These are phyloP conservation scores for Philantomba maxwellii DNA, from an alignment of 2,113 vertebrate species.

Conservation along the genomic window DNA sequence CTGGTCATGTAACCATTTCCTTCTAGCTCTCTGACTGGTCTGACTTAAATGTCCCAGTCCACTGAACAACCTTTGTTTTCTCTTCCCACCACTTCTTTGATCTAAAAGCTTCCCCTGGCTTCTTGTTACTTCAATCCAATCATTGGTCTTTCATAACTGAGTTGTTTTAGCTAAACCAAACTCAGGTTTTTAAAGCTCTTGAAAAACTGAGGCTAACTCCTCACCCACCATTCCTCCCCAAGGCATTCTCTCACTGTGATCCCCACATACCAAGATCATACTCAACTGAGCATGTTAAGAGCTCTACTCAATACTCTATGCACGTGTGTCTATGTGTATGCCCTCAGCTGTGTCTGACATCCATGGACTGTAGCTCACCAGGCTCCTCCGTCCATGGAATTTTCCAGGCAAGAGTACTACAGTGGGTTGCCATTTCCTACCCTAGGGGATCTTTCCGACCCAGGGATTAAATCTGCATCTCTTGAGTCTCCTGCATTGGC, in stretches of 20 bases:
- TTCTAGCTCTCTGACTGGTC: not conserved
- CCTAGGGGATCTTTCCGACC: not conserved
- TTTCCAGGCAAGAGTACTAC: not conserved
- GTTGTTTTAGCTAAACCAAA: not conserved
- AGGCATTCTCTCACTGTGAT: not conserved
- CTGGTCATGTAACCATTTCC: not conserved
- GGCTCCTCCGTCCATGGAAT: not conserved
- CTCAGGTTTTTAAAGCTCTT: not conserved
- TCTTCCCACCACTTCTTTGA: not conserved
- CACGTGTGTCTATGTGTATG: not conserved
- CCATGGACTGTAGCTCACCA: not conserved
- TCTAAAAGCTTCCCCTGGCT: not conserved
- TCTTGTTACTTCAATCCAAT: not conserved
- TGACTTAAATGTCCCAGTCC: not conserved
- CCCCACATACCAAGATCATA: not conserved
- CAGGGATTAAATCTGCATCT: not conserved
- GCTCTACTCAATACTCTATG: not conserved
- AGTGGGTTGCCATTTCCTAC: not conserved
- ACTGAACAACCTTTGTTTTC: not conserved
- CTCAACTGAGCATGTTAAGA: not conserved
- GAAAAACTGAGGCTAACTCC: not conserved
- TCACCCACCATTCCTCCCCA: not conserved
- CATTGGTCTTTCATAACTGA: not conserved
- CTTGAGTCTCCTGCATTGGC: not conserved
- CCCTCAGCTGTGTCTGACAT: not conserved